A percentile compares a stretch with the other conserved stretches of the same genome.
phyloP scores from a whole-genome alignment of 2,888 invertebrate genomes.

The Alsophila aescularia region DNA sequence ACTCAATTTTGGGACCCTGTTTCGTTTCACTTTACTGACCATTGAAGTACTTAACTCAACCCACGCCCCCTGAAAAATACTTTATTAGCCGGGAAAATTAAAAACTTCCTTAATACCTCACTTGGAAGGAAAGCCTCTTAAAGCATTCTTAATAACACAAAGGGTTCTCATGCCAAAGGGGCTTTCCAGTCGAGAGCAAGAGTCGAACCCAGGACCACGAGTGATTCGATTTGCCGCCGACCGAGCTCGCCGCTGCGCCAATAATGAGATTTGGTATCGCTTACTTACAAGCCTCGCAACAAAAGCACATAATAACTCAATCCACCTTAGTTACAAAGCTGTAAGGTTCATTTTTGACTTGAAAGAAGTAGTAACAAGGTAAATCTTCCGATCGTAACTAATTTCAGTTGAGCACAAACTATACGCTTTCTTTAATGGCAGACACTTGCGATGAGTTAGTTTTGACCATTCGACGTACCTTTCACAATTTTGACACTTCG shows the following conservation, averaged over 20 bases:
- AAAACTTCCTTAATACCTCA: constrained; percentile 28
- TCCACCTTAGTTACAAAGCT: constrained; percentile 10
- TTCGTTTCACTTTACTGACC: constrained; percentile 4
- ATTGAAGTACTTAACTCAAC: constrained; percentile 12
- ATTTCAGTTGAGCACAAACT: constrained; percentile 17
- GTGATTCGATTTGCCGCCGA: constrained; percentile 64
- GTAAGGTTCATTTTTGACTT: constrained; percentile 18
- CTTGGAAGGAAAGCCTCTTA: constrained; percentile 36
- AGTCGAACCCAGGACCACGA: constrained; percentile 57
- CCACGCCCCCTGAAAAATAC: constrained; percentile 13
- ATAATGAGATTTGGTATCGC: constrained; percentile 52
- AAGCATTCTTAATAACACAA: constrained; percentile 45
- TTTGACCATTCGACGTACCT: no score
- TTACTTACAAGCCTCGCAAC: constrained; percentile 26
- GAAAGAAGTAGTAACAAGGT: background rate
- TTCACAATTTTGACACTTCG: constrained; percentile 3
- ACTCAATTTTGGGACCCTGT: constrained; percentile 7
- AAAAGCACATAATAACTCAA: constrained; percentile 14
- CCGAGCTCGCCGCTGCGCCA: constrained; percentile 48
- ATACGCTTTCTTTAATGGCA: constrained; percentile 9
- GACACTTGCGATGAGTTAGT: background rate
- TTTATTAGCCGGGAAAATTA: constrained; percentile 24
- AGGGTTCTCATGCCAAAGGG: constrained; percentile 61
- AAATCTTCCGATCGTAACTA: constrained; percentile 7
- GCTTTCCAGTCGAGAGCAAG: constrained; percentile 44